Evolutionary conservation across 2,797 vertebrate genomes (phyloP), one percentile per base, ranked within the genome.

Genomic region (Poeciliopsis paucimaculata): DNA sequence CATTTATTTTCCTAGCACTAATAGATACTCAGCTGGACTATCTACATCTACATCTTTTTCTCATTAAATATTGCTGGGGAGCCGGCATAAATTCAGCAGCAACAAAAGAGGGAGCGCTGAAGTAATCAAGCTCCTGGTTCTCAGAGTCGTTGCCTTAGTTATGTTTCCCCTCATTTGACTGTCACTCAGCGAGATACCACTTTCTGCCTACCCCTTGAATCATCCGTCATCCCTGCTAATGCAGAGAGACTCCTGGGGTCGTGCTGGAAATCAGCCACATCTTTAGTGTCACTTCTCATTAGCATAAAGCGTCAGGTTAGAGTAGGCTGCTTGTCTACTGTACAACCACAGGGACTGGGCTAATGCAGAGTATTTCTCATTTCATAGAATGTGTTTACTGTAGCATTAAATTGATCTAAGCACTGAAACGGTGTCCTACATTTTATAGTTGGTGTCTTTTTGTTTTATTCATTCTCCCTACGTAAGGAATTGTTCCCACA

Each of bases 281-380:
- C 91, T 93, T 93, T 91, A 90, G 90, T 93, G 94, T 95, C 94
- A 86, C 86, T 93, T 95, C 88, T 92, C 85, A 79, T 95, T 93
- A 94, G 80, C 86, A 79, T 46, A 87, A 82, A 73, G 78, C 80
- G 82, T 78, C 92, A 92, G 93, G 88, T 93, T 78, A 86, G 85
- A 88, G 79, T 68, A 78, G 74, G 70, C 57, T 78, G 71, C 74
- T 82, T 36, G 23, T 79, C 84, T 86, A 84, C 84, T 86, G 78
- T 84, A 82, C 28, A 80, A 82, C 76, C 43, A 80, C 75, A 76
- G 81, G 79, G 77, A 86, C 72, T 55, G 51, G 76, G 72, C 31
- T 57, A 49, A 84, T 72, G 78, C 70, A 84, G n/a, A 2, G 47
- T 49, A 39, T 75, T 64, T 77, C 49, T 83, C 31, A 36, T 43